Base-by-base conservation (phyloP, 2,113 vertebrate species). In the Zapus hudsonius region DNA sequence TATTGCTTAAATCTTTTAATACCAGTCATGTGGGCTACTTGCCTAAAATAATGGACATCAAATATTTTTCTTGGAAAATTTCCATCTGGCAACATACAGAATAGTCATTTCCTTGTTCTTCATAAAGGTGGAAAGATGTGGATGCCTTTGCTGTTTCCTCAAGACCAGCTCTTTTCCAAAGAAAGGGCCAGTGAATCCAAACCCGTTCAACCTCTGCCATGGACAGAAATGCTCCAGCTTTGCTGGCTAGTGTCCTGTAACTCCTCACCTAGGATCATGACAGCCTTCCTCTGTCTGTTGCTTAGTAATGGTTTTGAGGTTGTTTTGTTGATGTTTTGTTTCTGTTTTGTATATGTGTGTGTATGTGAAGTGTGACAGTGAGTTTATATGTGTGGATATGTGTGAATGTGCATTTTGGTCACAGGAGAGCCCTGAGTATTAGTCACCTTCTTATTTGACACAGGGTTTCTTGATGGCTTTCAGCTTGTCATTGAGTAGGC, bases 11-110 rank as follows among this genome's bases (percentile, higher is more conserved):
- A 83, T 80, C 61, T 86, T 12, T 78, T n/a, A 31, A 61, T 42
- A 40, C 11, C 57, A 9, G 8, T 67, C 5, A 61, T 78, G 2
- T 69, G 38, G 36, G 4, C 29, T 17, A 72, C 40, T 47, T 33
- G 0, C 20, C 13, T 61, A 17, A 94, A 79, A 78, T 89, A 52
- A 61, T 25, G 19, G 40, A 69, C 7, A 40, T 72, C 57, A 59
- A 83, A 42, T 89, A 11, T 0, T 75, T 57, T 88, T 61, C n/a
- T 79, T 95, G 22, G 59, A 83, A 89, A 92, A 86, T 64, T 75
- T n/a, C 15, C 57, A 89, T 11, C 33, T 73, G n/a, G 17, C 9
- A 88, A 55, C 7, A 85, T 44, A 17, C 36, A 70, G 20, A 94
- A n/a, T 2, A 57, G 4, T 80, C 25, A 75, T 75, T 74, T 92